Percentiles rank a stretch among this genome's conserved stretches.
These are phyloP conservation scores for Clivina fossor DNA, from an alignment of 2,888 invertebrate species.

Conservation along the genomic window DNA sequence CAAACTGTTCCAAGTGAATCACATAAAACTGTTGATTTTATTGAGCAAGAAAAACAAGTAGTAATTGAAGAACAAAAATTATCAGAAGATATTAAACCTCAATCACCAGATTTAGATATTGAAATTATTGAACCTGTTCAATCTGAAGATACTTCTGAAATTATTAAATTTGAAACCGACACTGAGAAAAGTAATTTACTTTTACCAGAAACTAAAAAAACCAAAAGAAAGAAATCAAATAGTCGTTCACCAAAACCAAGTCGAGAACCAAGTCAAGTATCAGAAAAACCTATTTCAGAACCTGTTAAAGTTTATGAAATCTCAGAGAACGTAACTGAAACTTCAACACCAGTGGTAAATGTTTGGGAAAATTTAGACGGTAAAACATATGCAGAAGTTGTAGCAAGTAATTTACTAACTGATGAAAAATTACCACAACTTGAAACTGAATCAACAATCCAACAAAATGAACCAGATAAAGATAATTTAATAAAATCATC, in stretches of 20 bases:
- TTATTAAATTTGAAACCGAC: conserved; percentile 25
- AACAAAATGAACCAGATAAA: conserved; percentile 42
- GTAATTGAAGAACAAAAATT: conserved; percentile 10
- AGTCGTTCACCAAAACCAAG: conserved; percentile 14
- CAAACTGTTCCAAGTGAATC: conserved; percentile 13
- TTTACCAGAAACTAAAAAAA: conserved; percentile 29
- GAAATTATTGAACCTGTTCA: conserved; percentile 11
- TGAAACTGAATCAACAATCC: conserved; percentile 19
- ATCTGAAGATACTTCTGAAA: conserved; percentile 15
- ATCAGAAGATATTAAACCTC: conserved; percentile 10
- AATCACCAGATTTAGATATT: background rate
- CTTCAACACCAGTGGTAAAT: conserved; percentile 46
- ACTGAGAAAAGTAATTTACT: conserved; percentile 29
- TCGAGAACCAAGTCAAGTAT: conserved; percentile 31
- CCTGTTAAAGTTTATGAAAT: too few species aligned
- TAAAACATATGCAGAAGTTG: conserved; percentile 71
- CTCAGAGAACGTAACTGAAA: conserved; percentile 9
- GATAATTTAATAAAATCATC: conserved; percentile 39
- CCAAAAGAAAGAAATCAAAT: conserved; percentile 25
- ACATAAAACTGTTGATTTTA: too few species aligned
- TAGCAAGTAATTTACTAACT: conserved; percentile 56
- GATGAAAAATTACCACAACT: too few species aligned
- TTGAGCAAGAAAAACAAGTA: conserved; percentile 17
- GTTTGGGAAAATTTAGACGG: conserved; percentile 61
- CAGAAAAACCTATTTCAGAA: conserved; percentile 14